Percentiles rank a stretch among this genome's conserved stretches.
phyloP scores from a whole-genome alignment of 2,888 invertebrate genomes.

The Kuschelorhynchus macadamiae region DNA sequence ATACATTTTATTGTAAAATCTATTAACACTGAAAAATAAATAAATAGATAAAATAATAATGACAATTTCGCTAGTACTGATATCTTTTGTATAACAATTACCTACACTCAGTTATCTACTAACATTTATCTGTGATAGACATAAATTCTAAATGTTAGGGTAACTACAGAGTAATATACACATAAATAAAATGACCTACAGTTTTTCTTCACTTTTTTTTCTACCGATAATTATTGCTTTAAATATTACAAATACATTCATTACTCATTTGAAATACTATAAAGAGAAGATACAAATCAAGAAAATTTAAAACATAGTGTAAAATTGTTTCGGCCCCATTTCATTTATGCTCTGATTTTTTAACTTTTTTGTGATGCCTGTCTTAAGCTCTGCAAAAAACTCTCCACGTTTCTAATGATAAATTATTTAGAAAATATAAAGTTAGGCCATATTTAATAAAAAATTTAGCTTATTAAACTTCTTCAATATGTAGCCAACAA shows the following conservation, averaged over 20 bases:
- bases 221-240: background rate
- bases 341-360: too few relatives aligned
- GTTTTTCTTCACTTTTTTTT: conserved; percentile 10
- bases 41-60: conserved; percentile 23
- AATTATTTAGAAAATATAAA: too few relatives aligned
- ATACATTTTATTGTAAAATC: conserved; percentile 48
- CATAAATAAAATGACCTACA: conserved; percentile 15
- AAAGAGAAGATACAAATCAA: background rate
- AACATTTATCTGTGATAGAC: conserved; percentile 46
- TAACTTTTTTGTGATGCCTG: too few relatives aligned
- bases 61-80: conserved; percentile 45
- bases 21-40: conserved; percentile 38
- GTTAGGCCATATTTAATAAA: too few relatives aligned
- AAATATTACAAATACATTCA: background rate
- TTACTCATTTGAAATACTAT: background rate
- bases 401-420: too few relatives aligned
- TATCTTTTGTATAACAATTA: conserved; percentile 50
- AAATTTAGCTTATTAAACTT: too few relatives aligned
- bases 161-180: conserved; percentile 30
- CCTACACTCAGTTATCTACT: conserved; percentile 43
- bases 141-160: conserved; percentile 40
- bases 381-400: too few relatives aligned
- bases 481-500: too few relatives aligned
- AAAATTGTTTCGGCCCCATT: too few relatives aligned
- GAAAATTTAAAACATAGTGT: too few relatives aligned